Conservation (phyloP, 2,113 vertebrate genomes). For the Bambusicola thoracicus region DNA sequence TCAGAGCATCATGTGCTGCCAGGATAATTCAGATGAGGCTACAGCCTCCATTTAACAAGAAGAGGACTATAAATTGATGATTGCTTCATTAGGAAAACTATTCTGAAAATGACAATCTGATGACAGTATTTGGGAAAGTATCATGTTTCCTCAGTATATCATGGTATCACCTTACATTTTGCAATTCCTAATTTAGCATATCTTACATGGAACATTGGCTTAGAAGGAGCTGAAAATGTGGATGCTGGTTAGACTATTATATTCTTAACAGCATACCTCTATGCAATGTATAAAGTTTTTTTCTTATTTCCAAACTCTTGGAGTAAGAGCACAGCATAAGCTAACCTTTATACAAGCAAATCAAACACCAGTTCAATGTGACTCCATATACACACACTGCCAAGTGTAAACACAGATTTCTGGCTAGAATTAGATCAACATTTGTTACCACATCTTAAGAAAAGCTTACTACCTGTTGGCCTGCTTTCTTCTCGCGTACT, state of each 20-base stretch:
- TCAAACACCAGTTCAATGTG: neutral
- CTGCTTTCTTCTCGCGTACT: neutral
- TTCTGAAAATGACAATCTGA: neutral
- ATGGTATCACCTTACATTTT: neutral
- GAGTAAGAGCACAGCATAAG: accelerated
- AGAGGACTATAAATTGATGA: neutral
- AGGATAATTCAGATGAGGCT: neutral
- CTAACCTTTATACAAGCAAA: neutral
- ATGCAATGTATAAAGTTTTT: neutral
- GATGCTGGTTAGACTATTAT: neutral
- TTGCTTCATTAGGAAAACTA: neutral
- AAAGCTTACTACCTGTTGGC: neutral
- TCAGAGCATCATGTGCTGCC: neutral
- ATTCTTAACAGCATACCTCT: neutral
- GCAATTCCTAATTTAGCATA: neutral
- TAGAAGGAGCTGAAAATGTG: neutral
- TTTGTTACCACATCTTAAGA: neutral
- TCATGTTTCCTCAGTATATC: neutral
- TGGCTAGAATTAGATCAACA: neutral
- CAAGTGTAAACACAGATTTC: neutral
- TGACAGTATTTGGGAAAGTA: neutral
- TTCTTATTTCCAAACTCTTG: neutral
- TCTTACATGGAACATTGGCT: neutral
- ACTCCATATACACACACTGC: neutral
- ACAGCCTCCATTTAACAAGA: neutral